Conservation (phyloP, 2,113 vertebrate genomes). For the Diphyllodes magnificus region DNA sequence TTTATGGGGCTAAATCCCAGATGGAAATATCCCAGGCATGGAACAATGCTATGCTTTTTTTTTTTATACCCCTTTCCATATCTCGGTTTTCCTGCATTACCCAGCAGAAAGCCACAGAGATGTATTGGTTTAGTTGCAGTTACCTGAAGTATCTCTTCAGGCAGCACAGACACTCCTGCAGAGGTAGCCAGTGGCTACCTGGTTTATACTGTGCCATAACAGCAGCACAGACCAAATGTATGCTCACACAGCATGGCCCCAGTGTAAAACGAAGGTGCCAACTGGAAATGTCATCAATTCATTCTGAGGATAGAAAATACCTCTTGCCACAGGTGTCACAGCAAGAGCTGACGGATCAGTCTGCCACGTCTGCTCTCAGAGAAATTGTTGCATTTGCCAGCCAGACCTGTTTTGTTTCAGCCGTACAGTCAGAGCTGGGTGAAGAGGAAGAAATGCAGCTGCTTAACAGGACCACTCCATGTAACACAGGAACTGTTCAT, state of each 20-base stretch:
- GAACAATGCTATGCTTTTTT: background rate
- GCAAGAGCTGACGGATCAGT: background rate
- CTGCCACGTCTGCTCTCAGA: background rate
- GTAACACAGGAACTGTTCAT: background rate
- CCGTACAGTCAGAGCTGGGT: fast-evolving
- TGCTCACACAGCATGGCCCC: fast-evolving
- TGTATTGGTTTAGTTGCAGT: background rate
- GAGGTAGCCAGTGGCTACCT: no score
- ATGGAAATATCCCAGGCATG: background rate
- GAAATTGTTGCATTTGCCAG: background rate
- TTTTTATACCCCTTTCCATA: background rate
- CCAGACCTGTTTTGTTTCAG: fast-evolving
- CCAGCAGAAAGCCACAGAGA: background rate
- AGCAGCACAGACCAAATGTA: background rate
- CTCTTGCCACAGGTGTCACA: fast-evolving
- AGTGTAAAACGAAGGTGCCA: background rate
- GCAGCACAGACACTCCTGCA: background rate
- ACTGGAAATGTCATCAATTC: background rate
- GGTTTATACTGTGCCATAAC: background rate
- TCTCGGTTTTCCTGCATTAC: background rate
- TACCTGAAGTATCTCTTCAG: background rate
- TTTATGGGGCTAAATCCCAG: background rate
- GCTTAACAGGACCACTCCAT: background rate
- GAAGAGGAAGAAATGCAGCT: background rate
- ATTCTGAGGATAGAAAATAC: background rate